These are phyloP conservation scores for Argyresthia albistria DNA, from an alignment of 2,888 invertebrate species.

Conservation along the genomic window DNA sequence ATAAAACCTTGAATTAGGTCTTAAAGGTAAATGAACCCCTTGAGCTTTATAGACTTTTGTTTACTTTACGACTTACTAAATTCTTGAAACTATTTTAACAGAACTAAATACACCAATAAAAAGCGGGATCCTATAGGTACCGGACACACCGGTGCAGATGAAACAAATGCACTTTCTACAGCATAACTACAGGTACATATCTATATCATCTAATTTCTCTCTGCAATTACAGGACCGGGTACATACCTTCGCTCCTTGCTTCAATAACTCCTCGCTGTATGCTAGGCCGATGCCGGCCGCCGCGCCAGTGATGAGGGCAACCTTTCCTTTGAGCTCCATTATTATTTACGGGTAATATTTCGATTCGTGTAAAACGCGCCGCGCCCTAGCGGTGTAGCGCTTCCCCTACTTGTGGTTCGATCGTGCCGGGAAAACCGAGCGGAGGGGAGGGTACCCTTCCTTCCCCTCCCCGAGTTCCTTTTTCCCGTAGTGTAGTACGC, in stretches of 20 bases:
- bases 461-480: constrained; percentile 21
- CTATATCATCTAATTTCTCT: too few species aligned
- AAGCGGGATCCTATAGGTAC: too few species aligned
- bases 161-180: too few species aligned
- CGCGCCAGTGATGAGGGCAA: constrained; percentile 81
- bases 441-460: constrained; percentile 15
- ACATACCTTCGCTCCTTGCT: constrained; percentile 80
- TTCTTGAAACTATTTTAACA: too few species aligned
- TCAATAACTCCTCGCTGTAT: constrained; percentile 80
- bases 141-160: too few species aligned
- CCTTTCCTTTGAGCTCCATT: constrained; percentile 83
- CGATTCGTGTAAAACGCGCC: constrained; percentile 21
- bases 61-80: too few species aligned
- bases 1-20: constrained; percentile 38
- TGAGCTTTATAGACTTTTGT: too few species aligned
- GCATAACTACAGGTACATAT: too few species aligned
- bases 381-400: constrained; percentile 36
- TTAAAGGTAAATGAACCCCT: too few species aligned
- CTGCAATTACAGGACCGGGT: too few species aligned
- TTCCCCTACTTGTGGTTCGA: constrained; percentile 29
- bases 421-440: constrained; percentile 33
- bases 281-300: constrained; percentile 81
- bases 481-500: constrained; percentile 48
- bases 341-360: constrained; percentile 20
- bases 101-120: too few species aligned